Base-by-base conservation (phyloP, 2,888 invertebrate species). In the Nipponacmea schrenckii region DNA sequence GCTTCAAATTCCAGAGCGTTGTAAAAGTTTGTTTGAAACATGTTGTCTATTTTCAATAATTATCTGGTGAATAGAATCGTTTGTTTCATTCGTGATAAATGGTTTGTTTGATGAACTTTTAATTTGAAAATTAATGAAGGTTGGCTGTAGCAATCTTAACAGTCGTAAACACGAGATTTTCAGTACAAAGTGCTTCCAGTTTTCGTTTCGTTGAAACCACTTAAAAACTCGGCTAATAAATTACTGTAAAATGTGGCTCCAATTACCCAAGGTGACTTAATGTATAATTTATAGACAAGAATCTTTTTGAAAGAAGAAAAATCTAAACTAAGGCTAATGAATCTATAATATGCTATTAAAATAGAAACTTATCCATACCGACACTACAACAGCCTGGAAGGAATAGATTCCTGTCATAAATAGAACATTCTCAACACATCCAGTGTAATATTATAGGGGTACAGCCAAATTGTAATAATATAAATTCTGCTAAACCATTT, bases 41-140 rank as follows among this genome's bases (percentile, higher is more conserved):
- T 39, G 39, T 39, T 39, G 39, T 39, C 3, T 39, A 39, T 39
- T 39, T 39, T 10, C 56, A 24, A 24, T 56, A 56, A 56, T 56
- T 24, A 24, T 56, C 20, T 56, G 20, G 24, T 24, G 56, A 56
- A 24, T 24, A 56, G 56, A 56, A 56, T 12, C 20, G 20, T 56
- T 50, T 56, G 56, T 56, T 56, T 56, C 10, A 20, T 10, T 56
- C 20, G 20, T 56, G 56, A 56, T 56, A 24, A 56, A 56, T 56
- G 56, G 56, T 14, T 56, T 24, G 20, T 24, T 24, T 56, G 56
- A 56, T 56, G 56, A 56, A 56, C 56, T 56, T 56, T 56, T 56
- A 56, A 56, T 56, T 56, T 56, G 56, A 56, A 56, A 56, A 56
- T 56, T 56, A 24, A 56, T 56, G 20, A 56, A 56, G 56, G 24